These are phyloP conservation scores for Cryptus armator DNA, from an alignment of 2,888 invertebrate genomes.

Conservation along the genomic window DNA sequence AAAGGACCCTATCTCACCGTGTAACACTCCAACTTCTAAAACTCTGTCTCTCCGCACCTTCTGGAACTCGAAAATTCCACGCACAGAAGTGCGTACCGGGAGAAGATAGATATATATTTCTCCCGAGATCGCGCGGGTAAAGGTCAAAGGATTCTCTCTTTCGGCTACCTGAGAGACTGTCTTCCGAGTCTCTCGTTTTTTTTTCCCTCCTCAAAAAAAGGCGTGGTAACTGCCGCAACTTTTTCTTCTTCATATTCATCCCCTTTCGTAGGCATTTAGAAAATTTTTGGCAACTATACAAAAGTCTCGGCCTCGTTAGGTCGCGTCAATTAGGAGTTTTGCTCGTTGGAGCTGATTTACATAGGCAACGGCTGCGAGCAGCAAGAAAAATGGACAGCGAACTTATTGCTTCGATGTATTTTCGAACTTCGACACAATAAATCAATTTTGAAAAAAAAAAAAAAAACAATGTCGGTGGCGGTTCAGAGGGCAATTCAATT, in stretches of 20 bases:
- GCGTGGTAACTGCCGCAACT: slow-evolving; percentile 63
- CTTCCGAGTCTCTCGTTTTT: slow-evolving; percentile 54
- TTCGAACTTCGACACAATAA: background rate
- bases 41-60: slow-evolving; percentile 62
- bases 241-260: slow-evolving; percentile 59
- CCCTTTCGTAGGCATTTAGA: background rate
- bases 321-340: slow-evolving; percentile 42
- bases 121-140: slow-evolving; percentile 78
- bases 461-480: background rate
- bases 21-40: too few relatives aligned
- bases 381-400: background rate
- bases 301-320: slow-evolving; percentile 4
- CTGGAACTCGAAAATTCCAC: slow-evolving; percentile 62
- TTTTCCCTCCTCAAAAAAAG: slow-evolving; percentile 23
- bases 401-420: slow-evolving; percentile 3
- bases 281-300: slow-evolving; percentile 1
- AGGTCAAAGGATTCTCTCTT: slow-evolving; percentile 80
- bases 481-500: background rate
- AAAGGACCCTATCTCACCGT: slow-evolving; percentile 45
- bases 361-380: slow-evolving; percentile 8
- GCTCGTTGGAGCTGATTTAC: slow-evolving; percentile 40
- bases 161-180: slow-evolving; percentile 82
- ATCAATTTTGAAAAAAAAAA: slow-evolving; percentile 3
- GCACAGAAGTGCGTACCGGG: slow-evolving; percentile 59
- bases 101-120: slow-evolving; percentile 52